A percentile compares a stretch with the other conserved stretches of the same genome.
Evolutionary conservation across 2,113 vertebrate genomes (phyloP).

Genomic region (Ploceus nigricollis): DNA sequence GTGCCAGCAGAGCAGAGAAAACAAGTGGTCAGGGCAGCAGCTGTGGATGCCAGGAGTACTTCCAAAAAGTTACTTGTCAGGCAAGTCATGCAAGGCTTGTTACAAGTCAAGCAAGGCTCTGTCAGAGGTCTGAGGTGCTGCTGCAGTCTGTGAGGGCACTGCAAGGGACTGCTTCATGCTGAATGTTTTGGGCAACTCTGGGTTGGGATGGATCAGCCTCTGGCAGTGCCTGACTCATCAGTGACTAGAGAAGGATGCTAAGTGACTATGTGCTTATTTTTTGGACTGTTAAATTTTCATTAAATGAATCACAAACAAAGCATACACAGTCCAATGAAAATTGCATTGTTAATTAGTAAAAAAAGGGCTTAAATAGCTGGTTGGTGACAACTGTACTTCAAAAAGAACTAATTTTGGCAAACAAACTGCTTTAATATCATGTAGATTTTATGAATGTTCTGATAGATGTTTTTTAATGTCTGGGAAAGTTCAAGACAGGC

Average conservation of each 20-base stretch:
- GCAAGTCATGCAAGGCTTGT: not conserved
- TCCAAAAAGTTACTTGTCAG: not conserved
- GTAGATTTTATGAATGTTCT: not conserved
- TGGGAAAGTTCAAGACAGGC: not conserved
- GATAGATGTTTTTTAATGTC: not conserved
- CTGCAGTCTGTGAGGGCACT: not conserved
- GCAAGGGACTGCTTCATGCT: not conserved
- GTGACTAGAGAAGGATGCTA: not conserved
- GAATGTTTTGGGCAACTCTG: not conserved
- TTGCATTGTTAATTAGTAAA: not conserved
- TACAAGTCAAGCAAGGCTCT: not conserved
- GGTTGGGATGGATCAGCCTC: not conserved
- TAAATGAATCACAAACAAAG: not conserved
- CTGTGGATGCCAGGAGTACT: not conserved
- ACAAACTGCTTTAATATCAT: not conserved
- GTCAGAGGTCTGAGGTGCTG: not conserved
- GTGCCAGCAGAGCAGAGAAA: not conserved
- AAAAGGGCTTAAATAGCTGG: not conserved
- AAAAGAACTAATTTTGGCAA: slow-evolving; percentile 6
- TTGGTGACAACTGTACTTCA: not conserved
- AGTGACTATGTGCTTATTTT: not conserved
- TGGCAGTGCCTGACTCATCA: not conserved
- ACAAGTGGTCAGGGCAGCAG: not conserved
- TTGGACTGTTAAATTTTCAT: not conserved
- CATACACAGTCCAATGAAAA: not conserved